These are phyloP conservation scores for Drosophila longiperda DNA, from an alignment of 2,888 invertebrate genomes.

Conservation along the genomic window DNA sequence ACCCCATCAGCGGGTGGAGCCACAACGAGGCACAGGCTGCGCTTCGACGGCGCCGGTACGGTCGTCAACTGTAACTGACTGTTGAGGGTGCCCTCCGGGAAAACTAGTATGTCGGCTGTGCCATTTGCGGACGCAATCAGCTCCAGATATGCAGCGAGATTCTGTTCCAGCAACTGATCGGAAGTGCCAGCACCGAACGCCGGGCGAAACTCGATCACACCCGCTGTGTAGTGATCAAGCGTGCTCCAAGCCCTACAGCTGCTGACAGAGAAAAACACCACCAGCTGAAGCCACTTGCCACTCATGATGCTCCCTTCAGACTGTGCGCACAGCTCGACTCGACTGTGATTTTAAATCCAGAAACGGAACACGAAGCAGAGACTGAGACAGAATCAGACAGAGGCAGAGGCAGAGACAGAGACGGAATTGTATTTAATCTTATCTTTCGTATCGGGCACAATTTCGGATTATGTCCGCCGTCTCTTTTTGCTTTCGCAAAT, in stretches of 20 bases:
- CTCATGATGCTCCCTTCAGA: constrained; percentile 33
- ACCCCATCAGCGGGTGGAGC: constrained; percentile 19
- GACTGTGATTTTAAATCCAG: not conserved
- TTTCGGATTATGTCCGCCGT: constrained; percentile 4
- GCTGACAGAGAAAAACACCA: constrained; percentile 9
- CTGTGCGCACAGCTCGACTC: constrained; percentile 4
- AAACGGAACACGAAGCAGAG: not conserved
- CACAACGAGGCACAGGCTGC: constrained; percentile 74
- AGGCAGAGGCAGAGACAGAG: not conserved
- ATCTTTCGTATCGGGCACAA: constrained; percentile 24
- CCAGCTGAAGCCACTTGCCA: constrained; percentile 28
- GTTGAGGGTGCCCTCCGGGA: constrained; percentile 89
- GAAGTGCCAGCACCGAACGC: constrained; percentile 71
- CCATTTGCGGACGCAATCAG: constrained; percentile 73
- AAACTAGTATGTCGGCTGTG: constrained; percentile 91
- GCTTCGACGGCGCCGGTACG: constrained; percentile 72
- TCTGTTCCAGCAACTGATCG: constrained; percentile 66
- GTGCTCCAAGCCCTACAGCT: constrained; percentile 9
- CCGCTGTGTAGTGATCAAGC: constrained; percentile 86
- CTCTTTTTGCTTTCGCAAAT: constrained; percentile 11
- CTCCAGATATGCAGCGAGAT: constrained; percentile 70
- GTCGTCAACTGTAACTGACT: constrained; percentile 75
- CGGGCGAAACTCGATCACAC: constrained; percentile 88
- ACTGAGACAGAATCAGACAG: not conserved
- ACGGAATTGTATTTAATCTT: constrained; percentile 23